Evolutionary conservation across 64 coral and sea anemone species (phyloP).

Genomic region (Trachythela sp.): DNA sequence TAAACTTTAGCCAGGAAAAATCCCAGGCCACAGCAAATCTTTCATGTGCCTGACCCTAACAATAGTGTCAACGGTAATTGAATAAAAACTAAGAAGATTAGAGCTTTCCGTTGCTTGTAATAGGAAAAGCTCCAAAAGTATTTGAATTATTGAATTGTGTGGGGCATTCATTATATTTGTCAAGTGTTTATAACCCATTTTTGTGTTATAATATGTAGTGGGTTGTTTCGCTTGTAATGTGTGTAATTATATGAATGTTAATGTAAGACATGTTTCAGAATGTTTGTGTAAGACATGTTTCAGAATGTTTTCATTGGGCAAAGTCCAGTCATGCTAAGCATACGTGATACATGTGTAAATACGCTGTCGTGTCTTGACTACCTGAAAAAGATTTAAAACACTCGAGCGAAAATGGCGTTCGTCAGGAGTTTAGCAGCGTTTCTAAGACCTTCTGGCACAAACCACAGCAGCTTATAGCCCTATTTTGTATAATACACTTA

Average conservation of each 20-base stretch:
- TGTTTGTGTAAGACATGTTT: background rate
- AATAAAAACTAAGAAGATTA: slow-evolving; percentile 8
- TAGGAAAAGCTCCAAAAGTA: background rate
- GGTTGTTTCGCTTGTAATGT: background rate
- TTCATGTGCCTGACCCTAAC: background rate
- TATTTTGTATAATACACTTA: no score
- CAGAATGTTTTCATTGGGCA: background rate
- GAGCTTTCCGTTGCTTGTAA: background rate
- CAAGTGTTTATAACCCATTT: background rate
- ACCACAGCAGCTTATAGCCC: no score
- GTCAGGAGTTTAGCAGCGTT: no score
- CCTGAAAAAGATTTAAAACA: no score
- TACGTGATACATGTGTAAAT: no score
- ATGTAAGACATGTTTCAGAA: background rate
- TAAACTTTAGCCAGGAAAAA: background rate
- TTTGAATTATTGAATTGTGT: background rate
- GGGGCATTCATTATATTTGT: background rate
- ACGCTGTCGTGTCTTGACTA: no score
- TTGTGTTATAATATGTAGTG: background rate
- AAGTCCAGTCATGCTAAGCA: no score
- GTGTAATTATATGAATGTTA: background rate
- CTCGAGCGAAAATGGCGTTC: no score
- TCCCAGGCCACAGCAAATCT: background rate
- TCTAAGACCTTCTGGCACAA: no score
- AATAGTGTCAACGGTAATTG: background rate